Conservation (phyloP, 1,140 invertebrate genomes). For the Drosophila asahinai region DNA sequence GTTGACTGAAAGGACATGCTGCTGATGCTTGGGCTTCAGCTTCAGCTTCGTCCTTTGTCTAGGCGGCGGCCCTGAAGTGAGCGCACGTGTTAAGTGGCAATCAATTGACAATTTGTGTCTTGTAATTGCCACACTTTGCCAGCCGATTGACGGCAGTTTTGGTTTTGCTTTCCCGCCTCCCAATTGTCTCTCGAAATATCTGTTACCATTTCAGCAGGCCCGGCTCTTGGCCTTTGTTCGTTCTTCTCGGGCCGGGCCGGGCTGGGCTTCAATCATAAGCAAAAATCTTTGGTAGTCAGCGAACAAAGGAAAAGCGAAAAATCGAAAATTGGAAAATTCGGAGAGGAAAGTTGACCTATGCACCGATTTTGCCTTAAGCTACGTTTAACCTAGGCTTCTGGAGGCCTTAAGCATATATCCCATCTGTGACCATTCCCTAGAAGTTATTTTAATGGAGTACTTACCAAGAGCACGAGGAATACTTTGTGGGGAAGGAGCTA, state of each 20-base stretch:
- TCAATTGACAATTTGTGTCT: conserved; percentile 64
- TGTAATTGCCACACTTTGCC: conserved; percentile 66
- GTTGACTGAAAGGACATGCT: conserved; percentile 11
- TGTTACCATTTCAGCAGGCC: conserved; percentile 7
- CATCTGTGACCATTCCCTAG: too few relatives aligned
- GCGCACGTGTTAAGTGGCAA: conserved; percentile 72
- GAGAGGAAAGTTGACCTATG: not conserved
- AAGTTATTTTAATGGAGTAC: too few relatives aligned
- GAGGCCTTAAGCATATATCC: too few relatives aligned
- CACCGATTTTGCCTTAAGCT: too few relatives aligned
- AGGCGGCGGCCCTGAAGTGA: conserved; percentile 31
- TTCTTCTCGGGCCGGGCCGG: not conserved
- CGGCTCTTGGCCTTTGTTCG: conserved; percentile 12
- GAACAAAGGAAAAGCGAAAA: conserved; percentile 9
- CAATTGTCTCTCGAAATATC: conserved; percentile 27
- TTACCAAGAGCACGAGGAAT: too few relatives aligned
- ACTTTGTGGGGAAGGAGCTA: too few relatives aligned
- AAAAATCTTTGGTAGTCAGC: conserved; percentile 4
- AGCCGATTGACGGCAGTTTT: conserved; percentile 24
- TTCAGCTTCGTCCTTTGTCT: not conserved
- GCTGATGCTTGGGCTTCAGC: not conserved
- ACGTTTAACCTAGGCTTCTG: not conserved
- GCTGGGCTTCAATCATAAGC: conserved; percentile 16
- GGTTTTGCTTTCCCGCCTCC: conserved; percentile 13
- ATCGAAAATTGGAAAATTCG: not conserved